Base-by-base conservation (phyloP, 2,797 vertebrate species). In the Rachycentron canadum region DNA sequence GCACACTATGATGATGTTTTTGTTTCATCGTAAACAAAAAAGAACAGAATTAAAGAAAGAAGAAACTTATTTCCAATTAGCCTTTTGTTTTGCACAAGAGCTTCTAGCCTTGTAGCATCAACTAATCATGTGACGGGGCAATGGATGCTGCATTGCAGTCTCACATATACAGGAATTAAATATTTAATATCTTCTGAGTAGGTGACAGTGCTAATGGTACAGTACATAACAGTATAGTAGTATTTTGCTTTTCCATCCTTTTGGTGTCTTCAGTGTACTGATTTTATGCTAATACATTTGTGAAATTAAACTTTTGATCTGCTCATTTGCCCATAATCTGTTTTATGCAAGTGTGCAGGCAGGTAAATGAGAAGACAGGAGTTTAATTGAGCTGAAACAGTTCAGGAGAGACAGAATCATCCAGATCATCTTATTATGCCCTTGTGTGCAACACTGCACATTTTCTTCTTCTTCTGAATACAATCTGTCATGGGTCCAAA, bases 401-500 rank as follows among this genome's bases (percentile, higher is more conserved):
- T 53, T 19, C 49, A 59, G 73, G 53, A 59, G 32, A 43, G 47
- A 59, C 32, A 41, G 34, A 60, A 73, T 32, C 45, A 70, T 9
- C 61, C 13, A 32, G 21, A 76, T 69, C 43, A 41, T 73, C 41
- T 47, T 25, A 70, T 83, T 77, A 55, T 2, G 32, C 16, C 47
- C 56, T 21, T 26, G 32, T 55, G 56, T 64, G 43, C 60, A 71
- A 47, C 4, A 6, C n/a, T 38, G 45, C 55, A 38, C 43, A 43
- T 84, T 70, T 62, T 52, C 58, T 61, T 60, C 58, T 61, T 60
- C 60, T 11, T 65, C 38, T 21, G 30, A 76, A 79, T 19, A 76
- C 4, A 75, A 53, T 28, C 69, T 32, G 64, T 80, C 86, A 78
- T n/a, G 23, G 43, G 50, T 71, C 36, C 61, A 79, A 87, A 90